A percentile compares a stretch with the other conserved stretches of the same genome.
Conservation (phyloP, 2,113 vertebrate genomes). For the Camelus dromedarius region DNA sequence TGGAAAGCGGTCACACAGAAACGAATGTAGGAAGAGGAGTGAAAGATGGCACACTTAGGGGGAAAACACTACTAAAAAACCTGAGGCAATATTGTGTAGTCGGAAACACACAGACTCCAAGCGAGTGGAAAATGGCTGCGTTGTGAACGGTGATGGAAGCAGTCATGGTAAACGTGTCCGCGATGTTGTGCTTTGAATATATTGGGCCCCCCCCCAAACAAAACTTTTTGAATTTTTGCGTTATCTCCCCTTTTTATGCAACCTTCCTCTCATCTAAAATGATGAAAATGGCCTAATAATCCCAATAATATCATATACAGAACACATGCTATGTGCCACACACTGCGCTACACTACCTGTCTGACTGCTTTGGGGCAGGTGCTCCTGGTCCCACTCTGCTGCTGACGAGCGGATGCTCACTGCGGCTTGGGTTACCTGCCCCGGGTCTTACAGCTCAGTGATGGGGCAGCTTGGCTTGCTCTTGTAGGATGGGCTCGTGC, state of each 20-base stretch:
- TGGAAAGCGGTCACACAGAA: background rate
- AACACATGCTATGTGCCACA: background rate
- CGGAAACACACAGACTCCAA: background rate
- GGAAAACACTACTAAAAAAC: background rate
- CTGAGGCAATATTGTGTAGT: background rate
- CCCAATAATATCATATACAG: background rate
- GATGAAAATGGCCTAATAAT: background rate
- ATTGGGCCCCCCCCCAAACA: background rate
- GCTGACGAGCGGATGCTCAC: rapidly evolving
- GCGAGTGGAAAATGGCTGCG: rapidly evolving
- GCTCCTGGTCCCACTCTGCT: background rate
- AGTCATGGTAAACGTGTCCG: background rate
- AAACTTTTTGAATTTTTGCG: background rate
- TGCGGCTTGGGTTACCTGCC: background rate
- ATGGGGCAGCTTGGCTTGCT: too few relatives aligned
- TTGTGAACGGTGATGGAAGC: background rate
- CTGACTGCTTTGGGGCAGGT: background rate
- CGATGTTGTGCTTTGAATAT: background rate
- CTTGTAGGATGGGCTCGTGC: background rate
- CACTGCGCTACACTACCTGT: rapidly evolving
- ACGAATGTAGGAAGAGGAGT: background rate
- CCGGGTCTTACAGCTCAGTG: background rate
- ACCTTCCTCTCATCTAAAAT: background rate
- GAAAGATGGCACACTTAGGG: background rate
- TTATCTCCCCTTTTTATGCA: background rate